A percentile compares a stretch with the other conserved stretches of the same genome.
Evolutionary conservation across 2,113 vertebrate species (phyloP).

Genomic region (Neogobius melanostomus): DNA sequence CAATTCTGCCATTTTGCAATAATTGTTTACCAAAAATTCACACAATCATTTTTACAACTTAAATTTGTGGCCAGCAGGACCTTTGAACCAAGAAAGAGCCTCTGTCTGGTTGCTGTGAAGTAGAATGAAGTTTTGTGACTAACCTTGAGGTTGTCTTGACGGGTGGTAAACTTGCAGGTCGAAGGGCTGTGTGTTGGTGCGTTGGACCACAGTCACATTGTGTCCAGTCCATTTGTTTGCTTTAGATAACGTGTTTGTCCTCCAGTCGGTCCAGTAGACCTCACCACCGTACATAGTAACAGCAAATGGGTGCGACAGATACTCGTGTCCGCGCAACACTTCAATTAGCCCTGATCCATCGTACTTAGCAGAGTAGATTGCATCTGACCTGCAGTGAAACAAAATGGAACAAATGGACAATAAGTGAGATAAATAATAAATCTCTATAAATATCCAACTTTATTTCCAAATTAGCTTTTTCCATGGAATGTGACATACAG

Average conservation of each 20-base stretch:
- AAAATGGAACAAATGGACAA: background rate
- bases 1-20: too few species aligned
- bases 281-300: conserved; percentile 96
- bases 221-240: conserved; percentile 98
- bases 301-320: conserved; percentile 93
- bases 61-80: background rate
- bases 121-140: conserved; percentile 25
- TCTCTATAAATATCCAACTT: too few species aligned
- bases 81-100: conserved; percentile 5
- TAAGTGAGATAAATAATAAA: too few species aligned
- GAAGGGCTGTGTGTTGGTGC: conserved; percentile 97
- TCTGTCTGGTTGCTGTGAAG: background rate
- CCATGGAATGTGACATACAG: too few species aligned
- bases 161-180: conserved; percentile 98
- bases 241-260: conserved; percentile 95
- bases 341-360: conserved; percentile 95
- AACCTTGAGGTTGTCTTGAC: conserved; percentile 92
- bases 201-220: conserved; percentile 94
- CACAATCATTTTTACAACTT: background rate
- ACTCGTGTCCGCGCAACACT: conserved; percentile 93
- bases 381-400: conserved; percentile 84
- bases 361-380: conserved; percentile 94
- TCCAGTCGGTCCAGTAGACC: conserved; percentile 98
- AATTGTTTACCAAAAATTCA: too few species aligned
- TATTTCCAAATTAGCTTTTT: too few species aligned